phyloP scores from a whole-genome alignment of 2,888 invertebrate species.

The Eupithecia tripunctaria region DNA sequence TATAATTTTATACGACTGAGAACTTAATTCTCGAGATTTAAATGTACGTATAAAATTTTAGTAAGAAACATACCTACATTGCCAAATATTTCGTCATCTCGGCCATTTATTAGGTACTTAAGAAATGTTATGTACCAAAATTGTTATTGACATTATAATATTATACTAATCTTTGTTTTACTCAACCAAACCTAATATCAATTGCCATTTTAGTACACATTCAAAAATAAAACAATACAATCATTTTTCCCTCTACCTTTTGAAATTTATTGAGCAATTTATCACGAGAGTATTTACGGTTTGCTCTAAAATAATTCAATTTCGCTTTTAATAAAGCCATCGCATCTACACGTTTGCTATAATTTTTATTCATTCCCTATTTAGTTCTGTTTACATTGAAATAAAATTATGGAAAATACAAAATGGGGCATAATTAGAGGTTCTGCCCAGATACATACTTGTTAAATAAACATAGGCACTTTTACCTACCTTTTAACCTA shows the following conservation, averaged over 20 bases:
- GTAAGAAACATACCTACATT: not conserved
- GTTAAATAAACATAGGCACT: too few relatives aligned
- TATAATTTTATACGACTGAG: too few relatives aligned
- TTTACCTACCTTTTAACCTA: too few relatives aligned
- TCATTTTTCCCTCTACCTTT: not conserved
- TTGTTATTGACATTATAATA: not conserved
- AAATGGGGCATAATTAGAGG: not conserved
- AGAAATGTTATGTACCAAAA: not conserved
- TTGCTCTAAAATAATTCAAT: constrained; percentile 1
- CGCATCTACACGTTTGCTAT: not conserved
- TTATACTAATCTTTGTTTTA: not conserved
- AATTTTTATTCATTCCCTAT: not conserved
- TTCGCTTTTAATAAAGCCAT: not conserved
- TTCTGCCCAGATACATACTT: not conserved
- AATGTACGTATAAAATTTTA: not conserved
- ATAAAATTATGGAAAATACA: not conserved
- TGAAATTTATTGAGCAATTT: constrained; percentile 16
- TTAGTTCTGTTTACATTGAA: not conserved
- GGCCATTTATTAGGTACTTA: too few relatives aligned
- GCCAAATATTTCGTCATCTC: not conserved
- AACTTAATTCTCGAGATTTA: too few relatives aligned
- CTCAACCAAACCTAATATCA: not conserved
- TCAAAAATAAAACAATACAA: not conserved
- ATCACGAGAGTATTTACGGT: constrained; percentile 2
- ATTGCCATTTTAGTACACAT: not conserved